Percentiles rank a stretch among this genome's conserved stretches.
phyloP scores from a whole-genome alignment of 2,888 invertebrate genomes.

The Euplagia quadripunctaria region DNA sequence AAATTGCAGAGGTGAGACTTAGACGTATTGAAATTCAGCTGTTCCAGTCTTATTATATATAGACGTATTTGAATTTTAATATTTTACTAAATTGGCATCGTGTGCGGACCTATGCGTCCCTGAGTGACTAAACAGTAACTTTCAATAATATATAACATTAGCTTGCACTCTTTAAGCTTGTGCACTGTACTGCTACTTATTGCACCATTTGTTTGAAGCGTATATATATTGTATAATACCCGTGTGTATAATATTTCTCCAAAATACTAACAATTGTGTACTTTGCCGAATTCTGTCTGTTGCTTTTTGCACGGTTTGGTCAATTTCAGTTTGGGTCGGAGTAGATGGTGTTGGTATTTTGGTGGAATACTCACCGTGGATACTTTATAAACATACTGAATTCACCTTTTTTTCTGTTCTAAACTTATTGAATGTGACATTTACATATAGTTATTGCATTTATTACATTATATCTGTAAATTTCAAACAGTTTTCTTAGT shows the following conservation, averaged over 20 bases:
- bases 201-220: conserved; percentile 67
- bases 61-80: conserved; percentile 26
- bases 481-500: conserved; percentile 50
- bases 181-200: conserved; percentile 71
- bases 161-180: conserved; percentile 78
- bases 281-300: conserved; percentile 55
- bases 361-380: conserved; percentile 77
- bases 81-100: conserved; percentile 30
- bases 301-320: conserved; percentile 73
- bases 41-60: conserved; percentile 22
- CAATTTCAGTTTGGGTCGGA: conserved; percentile 64
- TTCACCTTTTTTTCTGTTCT: conserved; percentile 15
- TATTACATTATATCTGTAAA: conserved; percentile 11
- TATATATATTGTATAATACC: conserved; percentile 52
- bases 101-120: conserved; percentile 45
- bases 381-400: conserved; percentile 74
- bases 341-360: conserved; percentile 86
- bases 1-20: conserved; percentile 80
- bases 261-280: conserved; percentile 86
- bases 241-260: conserved; percentile 75
- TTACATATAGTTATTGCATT: not conserved
- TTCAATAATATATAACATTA: conserved; percentile 34
- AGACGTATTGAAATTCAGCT: conserved; percentile 40
- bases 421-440: not conserved
- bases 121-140: conserved; percentile 65